These are phyloP conservation scores for Characodon lateralis DNA, from an alignment of 2,797 vertebrate genomes.

Conservation along the genomic window DNA sequence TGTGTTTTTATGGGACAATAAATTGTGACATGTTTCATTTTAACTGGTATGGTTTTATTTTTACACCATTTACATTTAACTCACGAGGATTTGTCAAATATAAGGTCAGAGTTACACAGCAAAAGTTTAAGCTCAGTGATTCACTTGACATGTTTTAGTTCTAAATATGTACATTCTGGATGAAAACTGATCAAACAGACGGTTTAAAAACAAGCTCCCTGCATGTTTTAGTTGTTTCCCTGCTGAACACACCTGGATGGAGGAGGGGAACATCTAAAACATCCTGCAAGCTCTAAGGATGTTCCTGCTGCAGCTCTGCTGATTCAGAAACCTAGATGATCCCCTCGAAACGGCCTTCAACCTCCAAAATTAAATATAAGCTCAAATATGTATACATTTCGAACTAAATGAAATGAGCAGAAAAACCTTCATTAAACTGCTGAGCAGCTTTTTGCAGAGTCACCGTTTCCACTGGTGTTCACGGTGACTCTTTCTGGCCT, in stretches of 20 bases:
- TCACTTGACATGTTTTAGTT: too few relatives aligned
- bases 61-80: constrained; percentile 64
- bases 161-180: neutral
- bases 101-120: neutral
- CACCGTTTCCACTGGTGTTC: too few relatives aligned
- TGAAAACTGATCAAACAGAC: neutral
- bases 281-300: neutral
- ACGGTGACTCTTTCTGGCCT: too few relatives aligned
- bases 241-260: neutral
- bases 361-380: neutral
- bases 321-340: too few relatives aligned
- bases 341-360: neutral
- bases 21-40: constrained; percentile 88
- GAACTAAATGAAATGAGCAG: too few relatives aligned
- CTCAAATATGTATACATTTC: neutral
- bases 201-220: neutral
- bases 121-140: too few relatives aligned
- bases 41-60: constrained; percentile 60
- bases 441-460: too few relatives aligned
- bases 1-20: constrained; percentile 94
- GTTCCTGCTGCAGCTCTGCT: too few relatives aligned
- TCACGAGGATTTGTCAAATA: constrained; percentile 16
- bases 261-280: neutral
- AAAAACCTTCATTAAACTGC: too few relatives aligned
- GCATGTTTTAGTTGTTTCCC: neutral